Evolutionary conservation across 2,113 vertebrate species (phyloP), one percentile per base, ranked within the genome.

Genomic region (Melanocharis versteri): DNA sequence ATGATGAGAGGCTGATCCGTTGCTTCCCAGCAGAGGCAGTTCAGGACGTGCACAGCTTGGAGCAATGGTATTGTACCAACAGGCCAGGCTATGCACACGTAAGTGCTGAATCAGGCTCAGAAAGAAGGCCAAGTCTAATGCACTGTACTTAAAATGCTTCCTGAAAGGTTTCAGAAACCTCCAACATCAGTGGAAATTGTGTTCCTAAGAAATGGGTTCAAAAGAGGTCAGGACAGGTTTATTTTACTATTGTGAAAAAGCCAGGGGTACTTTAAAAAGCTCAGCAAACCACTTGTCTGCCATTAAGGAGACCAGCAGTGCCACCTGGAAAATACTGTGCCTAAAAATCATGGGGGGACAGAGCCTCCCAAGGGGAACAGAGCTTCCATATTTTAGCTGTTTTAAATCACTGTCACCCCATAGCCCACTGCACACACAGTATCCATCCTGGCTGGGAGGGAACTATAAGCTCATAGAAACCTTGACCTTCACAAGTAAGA

Each of bases 101-200:
- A 80, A 80, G 33, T 94, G 90, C 83, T 93, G 79, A 88, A 73
- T 92, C 83, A 79, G 83, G 51, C n/a, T 80, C 65, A 58, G 64
- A 48, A 88, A 57, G 79, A 85, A 91, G 53, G 66, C 40, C 28
- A 79, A 71, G 24, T n/a, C 60, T 89, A 90, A 89, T 81, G 86
- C 83, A 73, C 60, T 84, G 47, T 45, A 60, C 47, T 87, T 70
- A 71, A 92, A 90, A 75, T 26, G 40, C 72, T 90, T 93, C 80
- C 60, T 2, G 10, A 84, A 89, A 94, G 64, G 51, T 71, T 89
- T 44, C 73, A 68, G 56, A 94, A 94, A 68, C 56, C 31, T 87
- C 57, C 35, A 72, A 9, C 82, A 93, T 70, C 71, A 85, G 39
- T 33, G 42, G 45, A 80, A 33, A 58, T 26, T 6, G 0, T 51